Conservation (phyloP, 2,888 invertebrate species). For the Luffia ferchaultella region DNA sequence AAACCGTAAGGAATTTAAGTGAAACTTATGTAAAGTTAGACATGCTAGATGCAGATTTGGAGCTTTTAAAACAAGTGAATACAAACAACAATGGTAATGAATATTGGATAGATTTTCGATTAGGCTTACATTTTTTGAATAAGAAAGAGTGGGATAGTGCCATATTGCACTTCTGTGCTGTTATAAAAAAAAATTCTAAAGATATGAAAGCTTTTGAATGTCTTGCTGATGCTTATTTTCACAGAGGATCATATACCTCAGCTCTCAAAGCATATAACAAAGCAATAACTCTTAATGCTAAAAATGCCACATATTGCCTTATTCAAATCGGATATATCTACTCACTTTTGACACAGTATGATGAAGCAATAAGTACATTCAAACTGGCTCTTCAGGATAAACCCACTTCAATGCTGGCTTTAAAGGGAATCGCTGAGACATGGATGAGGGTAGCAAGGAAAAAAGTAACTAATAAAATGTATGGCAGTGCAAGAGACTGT, state of each 20-base stretch:
- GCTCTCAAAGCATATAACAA: constrained; percentile 88
- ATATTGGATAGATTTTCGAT: constrained; percentile 83
- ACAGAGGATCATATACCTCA: constrained; percentile 88
- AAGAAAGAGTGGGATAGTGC: constrained; percentile 77
- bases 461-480: constrained; percentile 70
- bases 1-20: constrained; percentile 78
- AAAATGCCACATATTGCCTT: constrained; percentile 71
- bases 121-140: constrained; percentile 83
- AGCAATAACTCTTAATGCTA: constrained; percentile 72
- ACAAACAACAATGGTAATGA: constrained; percentile 55
- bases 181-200: constrained; percentile 71
- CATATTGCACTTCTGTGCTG: constrained; percentile 77
- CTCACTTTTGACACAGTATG: constrained; percentile 72
- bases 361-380: constrained; percentile 76
- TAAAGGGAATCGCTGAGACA: constrained; percentile 84
- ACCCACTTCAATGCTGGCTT: constrained; percentile 35
- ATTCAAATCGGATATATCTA: constrained; percentile 81
- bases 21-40: constrained; percentile 75
- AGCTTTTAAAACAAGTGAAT: constrained; percentile 59
- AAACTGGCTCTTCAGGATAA: constrained; percentile 39
- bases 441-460: constrained; percentile 76
- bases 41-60: constrained; percentile 71
- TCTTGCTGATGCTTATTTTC: constrained; percentile 88
- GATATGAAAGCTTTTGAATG: constrained; percentile 87
- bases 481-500: constrained; percentile 76